Conservation (phyloP, 2,113 vertebrate species). For the Sebastes fasciatus region DNA sequence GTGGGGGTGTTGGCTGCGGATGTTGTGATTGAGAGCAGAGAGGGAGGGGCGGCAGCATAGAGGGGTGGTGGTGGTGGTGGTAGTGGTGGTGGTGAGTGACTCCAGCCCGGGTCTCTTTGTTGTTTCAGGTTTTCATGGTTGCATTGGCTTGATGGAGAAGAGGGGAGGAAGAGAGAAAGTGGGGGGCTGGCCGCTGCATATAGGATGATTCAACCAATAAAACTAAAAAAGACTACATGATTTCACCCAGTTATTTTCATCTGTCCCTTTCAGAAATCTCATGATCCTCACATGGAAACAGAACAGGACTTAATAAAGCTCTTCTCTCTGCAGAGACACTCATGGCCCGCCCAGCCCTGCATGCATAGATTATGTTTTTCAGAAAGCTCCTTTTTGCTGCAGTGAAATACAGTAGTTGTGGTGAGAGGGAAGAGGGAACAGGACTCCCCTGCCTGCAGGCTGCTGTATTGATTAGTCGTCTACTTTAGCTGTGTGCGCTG, state of each 20-base stretch:
- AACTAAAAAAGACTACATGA: background rate
- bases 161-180: background rate
- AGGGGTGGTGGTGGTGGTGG: background rate
- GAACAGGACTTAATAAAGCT: background rate
- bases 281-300: slow-evolving; percentile 15
- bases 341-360: slow-evolving; percentile 13
- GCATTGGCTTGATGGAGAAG: slow-evolving; percentile 41
- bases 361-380: slow-evolving; percentile 44
- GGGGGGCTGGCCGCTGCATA: background rate
- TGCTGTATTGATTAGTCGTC: slow-evolving; percentile 77
- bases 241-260: background rate
- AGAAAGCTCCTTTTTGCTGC: slow-evolving; percentile 75
- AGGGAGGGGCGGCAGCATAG: slow-evolving; percentile 28
- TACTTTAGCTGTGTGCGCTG: slow-evolving; percentile 74
- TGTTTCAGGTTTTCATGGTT: slow-evolving; percentile 55
- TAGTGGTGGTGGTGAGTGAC: slow-evolving; percentile 40
- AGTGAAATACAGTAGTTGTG: slow-evolving; percentile 67
- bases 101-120: slow-evolving; percentile 45
- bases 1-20: slow-evolving; percentile 19
- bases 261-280: background rate
- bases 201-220: background rate
- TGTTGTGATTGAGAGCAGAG: slow-evolving; percentile 51
- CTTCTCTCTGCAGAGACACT: slow-evolving; percentile 9
- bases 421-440: slow-evolving; percentile 53
- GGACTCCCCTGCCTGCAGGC: slow-evolving; percentile 64